Evolutionary conservation across 2,113 vertebrate genomes (phyloP), one percentile per base, ranked within the genome.

Genomic region (Eretmochelys imbricata): DNA sequence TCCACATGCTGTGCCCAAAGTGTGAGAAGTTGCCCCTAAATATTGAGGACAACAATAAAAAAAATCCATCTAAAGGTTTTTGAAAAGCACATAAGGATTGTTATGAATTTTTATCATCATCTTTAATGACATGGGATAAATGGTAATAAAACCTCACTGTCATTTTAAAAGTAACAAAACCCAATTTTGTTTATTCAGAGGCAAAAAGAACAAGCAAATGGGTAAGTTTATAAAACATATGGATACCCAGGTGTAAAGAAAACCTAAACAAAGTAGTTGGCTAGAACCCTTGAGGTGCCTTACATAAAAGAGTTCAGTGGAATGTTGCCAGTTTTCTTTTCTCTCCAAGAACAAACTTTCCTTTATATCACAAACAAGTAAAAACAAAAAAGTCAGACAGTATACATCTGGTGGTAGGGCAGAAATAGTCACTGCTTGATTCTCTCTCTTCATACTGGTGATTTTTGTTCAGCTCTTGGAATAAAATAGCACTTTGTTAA

Each of bases 201-300:
- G 10, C 49, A 91, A 2, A 88, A 90, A 90, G 57, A 65, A 89
- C 89, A 95, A 65, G 13, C 96, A 93, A 93, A 92, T 84, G 93
- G 54, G 6, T 97, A 35, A 54, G 35, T 38, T 96, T 85, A 86
- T 95, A 93, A 93, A 93, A 62, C 96, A 96, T 96, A 96, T 96
- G 96, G 96, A 94, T 80, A 80, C 84, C 35, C 88, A 95, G 95
- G 94, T 85, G 59, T 85, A 95, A 95, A 96, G 90, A 94, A 50
- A 94, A 95, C 87, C 78, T 87, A 94, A 96, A 92, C 84, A 76
- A 90, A 96, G 94, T 97, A 94, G 78, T 50, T 95, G 83, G 51
- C 90, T 22, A 14, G 83, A 72, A 93, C 69, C 92, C 96, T 92
- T 0, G 27, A 96, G 88, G 96, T 97, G 82, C 85, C 87, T 75